Conservation (phyloP, 1,140 invertebrate genomes). For the Magallana ariakensis region DNA sequence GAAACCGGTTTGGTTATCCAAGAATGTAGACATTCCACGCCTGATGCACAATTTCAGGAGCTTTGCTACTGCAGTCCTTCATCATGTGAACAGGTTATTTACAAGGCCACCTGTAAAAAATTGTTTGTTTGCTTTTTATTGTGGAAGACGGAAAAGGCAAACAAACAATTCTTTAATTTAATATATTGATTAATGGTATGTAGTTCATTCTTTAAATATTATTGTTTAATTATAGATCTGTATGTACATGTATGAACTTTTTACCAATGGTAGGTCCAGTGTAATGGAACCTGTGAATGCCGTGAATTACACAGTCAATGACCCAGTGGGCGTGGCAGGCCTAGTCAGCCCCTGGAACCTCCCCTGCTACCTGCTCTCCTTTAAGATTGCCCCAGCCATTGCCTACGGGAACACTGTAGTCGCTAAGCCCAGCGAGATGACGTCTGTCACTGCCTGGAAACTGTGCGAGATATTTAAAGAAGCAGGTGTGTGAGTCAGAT, state of each 20-base stretch:
- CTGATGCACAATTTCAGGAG: constrained; percentile 83
- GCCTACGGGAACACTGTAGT: constrained; percentile 83
- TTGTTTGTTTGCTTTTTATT: too few relatives aligned
- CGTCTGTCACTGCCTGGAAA: constrained; percentile 83
- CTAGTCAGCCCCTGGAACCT: constrained; percentile 85
- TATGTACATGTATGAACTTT: neutral
- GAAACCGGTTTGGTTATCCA: constrained; percentile 82
- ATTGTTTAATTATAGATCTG: too few relatives aligned
- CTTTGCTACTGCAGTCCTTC: constrained; percentile 81
- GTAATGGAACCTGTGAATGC: constrained; percentile 77
- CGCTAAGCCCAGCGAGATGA: constrained; percentile 84
- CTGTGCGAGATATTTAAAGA: constrained; percentile 81
- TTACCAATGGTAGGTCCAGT: constrained; percentile 70
- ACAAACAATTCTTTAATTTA: too few relatives aligned
- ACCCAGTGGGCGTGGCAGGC: constrained; percentile 83
- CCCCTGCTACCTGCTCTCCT: constrained; percentile 83
- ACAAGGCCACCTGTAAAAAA: too few relatives aligned
- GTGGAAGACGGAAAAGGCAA: too few relatives aligned
- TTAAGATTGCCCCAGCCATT: constrained; percentile 84
- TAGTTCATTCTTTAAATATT: too few relatives aligned
- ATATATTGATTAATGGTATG: too few relatives aligned
- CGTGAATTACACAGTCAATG: constrained; percentile 81
- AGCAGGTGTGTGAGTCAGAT: constrained; percentile 77
- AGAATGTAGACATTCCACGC: constrained; percentile 82
- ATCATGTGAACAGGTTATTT: constrained; percentile 78